Conservation (phyloP, 2,797 vertebrate species). For the Tolypeutes matacus region DNA sequence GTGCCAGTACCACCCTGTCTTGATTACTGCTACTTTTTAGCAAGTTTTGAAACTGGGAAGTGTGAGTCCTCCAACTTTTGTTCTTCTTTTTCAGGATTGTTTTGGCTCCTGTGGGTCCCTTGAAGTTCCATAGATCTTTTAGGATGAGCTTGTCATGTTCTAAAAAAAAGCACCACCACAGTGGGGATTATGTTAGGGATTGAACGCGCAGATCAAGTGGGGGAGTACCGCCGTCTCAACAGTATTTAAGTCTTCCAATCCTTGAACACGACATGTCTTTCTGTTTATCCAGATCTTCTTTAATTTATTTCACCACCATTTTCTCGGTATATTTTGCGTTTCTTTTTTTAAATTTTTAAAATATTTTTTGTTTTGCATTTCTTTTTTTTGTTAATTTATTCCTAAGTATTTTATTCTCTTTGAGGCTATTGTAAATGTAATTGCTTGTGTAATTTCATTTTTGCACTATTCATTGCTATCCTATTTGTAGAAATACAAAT, state of each 20-base stretch:
- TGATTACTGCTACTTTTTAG: neutral
- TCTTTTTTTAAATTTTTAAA: neutral
- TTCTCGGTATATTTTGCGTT: neutral
- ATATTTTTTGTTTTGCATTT: neutral
- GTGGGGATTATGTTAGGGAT: neutral
- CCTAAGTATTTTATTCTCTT: neutral
- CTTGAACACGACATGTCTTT: neutral
- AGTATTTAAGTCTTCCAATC: neutral
- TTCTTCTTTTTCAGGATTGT: neutral
- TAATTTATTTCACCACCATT: neutral
- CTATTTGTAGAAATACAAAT: neutral
- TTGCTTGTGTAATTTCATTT: neutral
- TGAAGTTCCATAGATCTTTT: neutral
- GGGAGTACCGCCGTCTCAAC: neutral
- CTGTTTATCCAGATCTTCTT: neutral
- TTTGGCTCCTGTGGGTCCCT: neutral
- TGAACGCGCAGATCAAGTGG: neutral
- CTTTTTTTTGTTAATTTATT: neutral
- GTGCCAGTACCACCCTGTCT: neutral
- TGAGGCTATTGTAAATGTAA: neutral
- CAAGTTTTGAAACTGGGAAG: conserved; percentile 11
- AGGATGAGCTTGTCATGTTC: neutral
- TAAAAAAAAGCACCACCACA: neutral
- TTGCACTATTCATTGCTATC: neutral
- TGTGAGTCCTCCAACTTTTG: neutral